Conservation (phyloP, 2,888 invertebrate species). For the Plagiodera versicolora region DNA sequence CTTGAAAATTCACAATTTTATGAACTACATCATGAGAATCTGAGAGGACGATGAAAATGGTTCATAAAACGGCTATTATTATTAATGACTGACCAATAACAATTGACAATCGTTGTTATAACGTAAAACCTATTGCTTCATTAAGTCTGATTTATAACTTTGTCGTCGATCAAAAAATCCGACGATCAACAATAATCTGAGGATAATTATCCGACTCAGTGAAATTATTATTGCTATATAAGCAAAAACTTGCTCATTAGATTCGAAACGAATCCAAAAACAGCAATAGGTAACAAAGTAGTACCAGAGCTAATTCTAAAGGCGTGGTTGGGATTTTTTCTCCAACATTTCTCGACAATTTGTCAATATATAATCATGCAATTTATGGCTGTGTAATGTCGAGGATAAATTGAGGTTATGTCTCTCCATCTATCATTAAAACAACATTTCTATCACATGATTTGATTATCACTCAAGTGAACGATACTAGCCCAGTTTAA, state of each 20-base stretch:
- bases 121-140: not conserved
- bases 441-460: too few species aligned
- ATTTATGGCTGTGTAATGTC: not conserved
- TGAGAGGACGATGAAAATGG: too few species aligned
- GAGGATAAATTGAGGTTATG: too few species aligned
- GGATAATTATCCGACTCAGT: slow-evolving; percentile 16
- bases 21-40: too few species aligned
- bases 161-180: slow-evolving; percentile 11
- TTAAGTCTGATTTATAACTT: slow-evolving; percentile 6
- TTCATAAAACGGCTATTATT: too few species aligned
- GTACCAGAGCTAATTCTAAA: not conserved
- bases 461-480: too few species aligned
- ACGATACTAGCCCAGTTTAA: too few species aligned
- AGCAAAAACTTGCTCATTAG: slow-evolving; percentile 23
- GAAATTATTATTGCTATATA: slow-evolving; percentile 22
- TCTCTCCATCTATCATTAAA: too few species aligned
- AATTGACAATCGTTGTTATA: not conserved
- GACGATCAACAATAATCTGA: slow-evolving; percentile 17
- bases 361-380: not conserved
- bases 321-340: not conserved
- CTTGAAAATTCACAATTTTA: too few species aligned
- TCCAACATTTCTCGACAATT: not conserved
- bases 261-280: slow-evolving; percentile 15
- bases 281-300: slow-evolving; percentile 3
- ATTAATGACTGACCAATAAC: too few species aligned